Evolutionary conservation across 1,140 invertebrate genomes (phyloP).

Genomic region (Ylistrum balloti): DNA sequence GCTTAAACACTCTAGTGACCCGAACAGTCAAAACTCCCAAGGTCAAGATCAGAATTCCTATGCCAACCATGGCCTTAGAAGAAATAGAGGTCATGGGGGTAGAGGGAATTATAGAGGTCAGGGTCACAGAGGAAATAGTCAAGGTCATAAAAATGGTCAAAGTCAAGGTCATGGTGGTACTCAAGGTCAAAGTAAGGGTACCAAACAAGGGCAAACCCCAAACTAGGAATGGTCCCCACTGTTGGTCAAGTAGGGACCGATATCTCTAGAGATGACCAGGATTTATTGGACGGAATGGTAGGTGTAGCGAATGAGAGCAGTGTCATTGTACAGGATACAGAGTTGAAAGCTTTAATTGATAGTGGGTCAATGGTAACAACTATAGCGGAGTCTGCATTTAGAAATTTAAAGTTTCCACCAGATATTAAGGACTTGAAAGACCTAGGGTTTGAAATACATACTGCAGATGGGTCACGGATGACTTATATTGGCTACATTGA

Average conservation of each 20-base stretch:
- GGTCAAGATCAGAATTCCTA: background rate
- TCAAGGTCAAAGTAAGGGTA: too few relatives aligned
- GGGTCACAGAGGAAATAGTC: too few relatives aligned
- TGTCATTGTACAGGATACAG: constrained; percentile 4
- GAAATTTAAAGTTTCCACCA: background rate
- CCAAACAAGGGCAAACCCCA: too few relatives aligned
- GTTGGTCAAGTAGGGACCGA: constrained; percentile 40
- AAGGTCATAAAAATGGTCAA: too few relatives aligned
- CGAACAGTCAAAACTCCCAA: too few relatives aligned
- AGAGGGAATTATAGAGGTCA: background rate
- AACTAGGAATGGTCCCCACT: background rate
- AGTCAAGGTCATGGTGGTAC: too few relatives aligned
- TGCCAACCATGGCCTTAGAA: background rate
- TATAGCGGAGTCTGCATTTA: background rate
- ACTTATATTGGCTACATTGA: background rate
- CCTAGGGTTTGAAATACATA: background rate
- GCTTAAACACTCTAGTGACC: background rate
- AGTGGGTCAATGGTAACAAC: constrained; percentile 42
- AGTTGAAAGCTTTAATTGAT: background rate
- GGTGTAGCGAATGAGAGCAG: constrained; percentile 8
- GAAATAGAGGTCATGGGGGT: background rate
- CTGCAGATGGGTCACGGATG: constrained; percentile 22
- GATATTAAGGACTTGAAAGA: background rate
- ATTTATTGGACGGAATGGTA: background rate
- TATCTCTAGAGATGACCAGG: constrained; percentile 14